Percentiles rank a stretch among this genome's conserved stretches.
Conservation (phyloP, 2,797 vertebrate genomes). For the Triplophysa yarkandensis region DNA sequence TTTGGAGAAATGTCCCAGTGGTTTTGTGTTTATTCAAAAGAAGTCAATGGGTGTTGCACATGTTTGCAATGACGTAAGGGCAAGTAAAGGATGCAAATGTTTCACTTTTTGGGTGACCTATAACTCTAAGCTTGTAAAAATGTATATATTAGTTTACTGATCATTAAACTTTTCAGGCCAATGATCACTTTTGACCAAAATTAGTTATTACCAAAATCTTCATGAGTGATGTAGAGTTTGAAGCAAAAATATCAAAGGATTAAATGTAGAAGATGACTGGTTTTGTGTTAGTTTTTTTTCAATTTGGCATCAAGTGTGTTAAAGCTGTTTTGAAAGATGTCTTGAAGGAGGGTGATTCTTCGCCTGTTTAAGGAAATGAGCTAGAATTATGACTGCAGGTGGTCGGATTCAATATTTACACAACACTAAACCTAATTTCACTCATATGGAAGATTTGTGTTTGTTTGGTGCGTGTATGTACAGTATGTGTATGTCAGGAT, state of each 20-base stretch:
- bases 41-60: too few species aligned
- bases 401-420: slow-evolving; percentile 65
- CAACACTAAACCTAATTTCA: slow-evolving; percentile 63
- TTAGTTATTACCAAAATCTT: not conserved
- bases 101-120: too few species aligned
- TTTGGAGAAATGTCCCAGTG: too few species aligned
- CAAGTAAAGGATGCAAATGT: too few species aligned
- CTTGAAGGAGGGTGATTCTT: slow-evolving; percentile 61
- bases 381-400: slow-evolving; percentile 65
- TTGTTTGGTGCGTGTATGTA: slow-evolving; percentile 1
- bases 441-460: slow-evolving; percentile 45
- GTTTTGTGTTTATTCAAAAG: too few species aligned
- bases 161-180: too few species aligned
- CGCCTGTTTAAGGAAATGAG: slow-evolving; percentile 62
- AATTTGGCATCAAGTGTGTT: slow-evolving; percentile 15
- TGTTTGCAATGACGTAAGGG: too few species aligned
- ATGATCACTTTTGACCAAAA: not conserved
- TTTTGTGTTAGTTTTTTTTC: slow-evolving; percentile 1
- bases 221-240: not conserved
- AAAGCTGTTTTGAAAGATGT: slow-evolving; percentile 58
- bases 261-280: slow-evolving; percentile 1
- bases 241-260: slow-evolving; percentile 9
- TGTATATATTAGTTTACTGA: not conserved
- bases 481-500: not conserved
- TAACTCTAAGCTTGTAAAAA: too few species aligned